These are phyloP conservation scores for Gobio gobio DNA, from an alignment of 2,113 vertebrate genomes.

Conservation along the genomic window DNA sequence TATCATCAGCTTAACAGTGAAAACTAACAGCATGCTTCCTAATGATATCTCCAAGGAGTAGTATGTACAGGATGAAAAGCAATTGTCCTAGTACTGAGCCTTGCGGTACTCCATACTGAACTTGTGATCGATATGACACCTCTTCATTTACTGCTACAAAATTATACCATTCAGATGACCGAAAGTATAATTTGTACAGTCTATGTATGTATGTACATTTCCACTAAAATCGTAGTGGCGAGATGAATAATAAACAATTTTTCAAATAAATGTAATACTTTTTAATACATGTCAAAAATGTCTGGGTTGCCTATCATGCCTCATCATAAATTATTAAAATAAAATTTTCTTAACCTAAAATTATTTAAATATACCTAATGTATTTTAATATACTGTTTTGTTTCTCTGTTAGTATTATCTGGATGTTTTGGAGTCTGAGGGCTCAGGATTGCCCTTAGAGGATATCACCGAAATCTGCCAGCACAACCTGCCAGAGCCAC, in stretches of 20 bases:
- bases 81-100: too few species aligned
- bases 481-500: neutral
- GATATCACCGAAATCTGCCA: neutral
- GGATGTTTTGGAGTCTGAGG: conserved; percentile 45
- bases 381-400: neutral
- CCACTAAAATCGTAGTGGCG: neutral
- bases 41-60: too few species aligned
- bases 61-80: too few species aligned
- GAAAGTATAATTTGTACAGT: too few species aligned
- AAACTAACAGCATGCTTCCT: too few species aligned
- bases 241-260: too few species aligned
- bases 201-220: neutral
- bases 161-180: too few species aligned
- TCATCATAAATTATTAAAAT: neutral
- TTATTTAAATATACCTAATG: neutral
- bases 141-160: too few species aligned
- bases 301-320: neutral
- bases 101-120: too few species aligned
- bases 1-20: too few species aligned
- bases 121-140: too few species aligned
- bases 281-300: neutral
- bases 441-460: neutral
- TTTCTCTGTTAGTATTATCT: conserved; percentile 34
- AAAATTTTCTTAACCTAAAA: neutral
- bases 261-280: too few species aligned